These are phyloP conservation scores for Aplysia californica DNA, from an alignment of 1,140 invertebrate species.

Conservation along the genomic window DNA sequence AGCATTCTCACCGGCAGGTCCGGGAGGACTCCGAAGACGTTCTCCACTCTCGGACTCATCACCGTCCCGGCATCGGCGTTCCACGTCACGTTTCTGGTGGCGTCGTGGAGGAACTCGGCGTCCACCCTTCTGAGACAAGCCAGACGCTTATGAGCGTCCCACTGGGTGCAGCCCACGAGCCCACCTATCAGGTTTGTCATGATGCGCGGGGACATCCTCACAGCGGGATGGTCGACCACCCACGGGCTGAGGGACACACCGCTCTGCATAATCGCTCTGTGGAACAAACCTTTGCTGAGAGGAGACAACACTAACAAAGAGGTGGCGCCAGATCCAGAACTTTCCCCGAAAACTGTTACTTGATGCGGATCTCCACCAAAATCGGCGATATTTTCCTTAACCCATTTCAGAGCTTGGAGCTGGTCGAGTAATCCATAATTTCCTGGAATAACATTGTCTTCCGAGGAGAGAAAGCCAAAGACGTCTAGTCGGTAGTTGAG, in stretches of 20 bases:
- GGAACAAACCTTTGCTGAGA: constrained; percentile 28
- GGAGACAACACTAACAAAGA: constrained; percentile 50
- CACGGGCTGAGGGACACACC: constrained; percentile 19
- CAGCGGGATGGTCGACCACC: not conserved
- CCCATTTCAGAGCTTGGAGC: constrained; percentile 88
- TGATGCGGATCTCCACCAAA: constrained; percentile 89
- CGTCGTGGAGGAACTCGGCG: not conserved
- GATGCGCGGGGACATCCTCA: not conserved
- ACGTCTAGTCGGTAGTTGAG: constrained; percentile 71
- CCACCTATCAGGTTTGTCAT: not conserved
- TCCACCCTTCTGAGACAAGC: not conserved
- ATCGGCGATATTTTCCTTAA: constrained; percentile 85
- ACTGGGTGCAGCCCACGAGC: not conserved
- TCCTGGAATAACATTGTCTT: constrained; percentile 91
- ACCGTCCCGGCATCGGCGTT: not conserved
- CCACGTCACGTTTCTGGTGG: not conserved
- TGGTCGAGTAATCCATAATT: constrained; percentile 96
- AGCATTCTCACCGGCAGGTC: not conserved
- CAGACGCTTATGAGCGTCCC: not conserved
- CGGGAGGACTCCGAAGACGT: not conserved
- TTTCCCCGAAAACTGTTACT: constrained; percentile 92
- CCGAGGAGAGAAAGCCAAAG: constrained; percentile 90
- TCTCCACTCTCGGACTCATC: not conserved
- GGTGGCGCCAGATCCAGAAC: constrained; percentile 78
- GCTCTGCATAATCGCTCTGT: constrained; percentile 14